A percentile compares a stretch with the other conserved stretches of the same genome.
phyloP scores from a whole-genome alignment of 2,113 vertebrate species.

The Hydrolagus affinis region DNA sequence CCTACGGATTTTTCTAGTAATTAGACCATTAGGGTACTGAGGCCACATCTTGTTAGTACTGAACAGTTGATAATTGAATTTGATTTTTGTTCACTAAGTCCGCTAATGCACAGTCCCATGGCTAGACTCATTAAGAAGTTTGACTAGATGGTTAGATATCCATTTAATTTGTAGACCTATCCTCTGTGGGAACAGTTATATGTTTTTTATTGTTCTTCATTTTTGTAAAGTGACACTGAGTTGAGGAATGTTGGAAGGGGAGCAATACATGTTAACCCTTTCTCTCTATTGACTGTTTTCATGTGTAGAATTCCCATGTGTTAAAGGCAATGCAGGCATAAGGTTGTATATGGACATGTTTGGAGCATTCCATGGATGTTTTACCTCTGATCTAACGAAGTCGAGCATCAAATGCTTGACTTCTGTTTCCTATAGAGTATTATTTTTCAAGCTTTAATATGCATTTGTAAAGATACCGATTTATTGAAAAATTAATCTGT shows the following conservation, averaged over 20 bases:
- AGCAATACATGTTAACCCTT: neutral
- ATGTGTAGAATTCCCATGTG: neutral
- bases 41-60: slow-evolving; percentile 49
- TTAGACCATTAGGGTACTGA: slow-evolving; percentile 51
- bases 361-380: slow-evolving; percentile 13
- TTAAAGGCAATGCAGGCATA: neutral
- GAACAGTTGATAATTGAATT: slow-evolving; percentile 58
- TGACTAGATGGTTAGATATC: neutral
- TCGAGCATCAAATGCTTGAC: neutral
- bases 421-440: neutral
- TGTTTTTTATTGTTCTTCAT: neutral
- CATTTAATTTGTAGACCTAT: slow-evolving; percentile 10
- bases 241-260: neutral
- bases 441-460: slow-evolving; percentile 14
- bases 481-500: neutral
- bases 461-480: slow-evolving; percentile 1
- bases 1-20: slow-evolving; percentile 49
- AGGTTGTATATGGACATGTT: slow-evolving; percentile 15
- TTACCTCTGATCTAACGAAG: slow-evolving; percentile 7
- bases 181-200: neutral
- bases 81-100: slow-evolving; percentile 58
- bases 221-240: slow-evolving; percentile 6
- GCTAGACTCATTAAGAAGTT: slow-evolving; percentile 43
- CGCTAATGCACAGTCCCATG: slow-evolving; percentile 51
- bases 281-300: neutral